phyloP scores from a whole-genome alignment of 2,113 vertebrate genomes.

The Riparia riparia region DNA sequence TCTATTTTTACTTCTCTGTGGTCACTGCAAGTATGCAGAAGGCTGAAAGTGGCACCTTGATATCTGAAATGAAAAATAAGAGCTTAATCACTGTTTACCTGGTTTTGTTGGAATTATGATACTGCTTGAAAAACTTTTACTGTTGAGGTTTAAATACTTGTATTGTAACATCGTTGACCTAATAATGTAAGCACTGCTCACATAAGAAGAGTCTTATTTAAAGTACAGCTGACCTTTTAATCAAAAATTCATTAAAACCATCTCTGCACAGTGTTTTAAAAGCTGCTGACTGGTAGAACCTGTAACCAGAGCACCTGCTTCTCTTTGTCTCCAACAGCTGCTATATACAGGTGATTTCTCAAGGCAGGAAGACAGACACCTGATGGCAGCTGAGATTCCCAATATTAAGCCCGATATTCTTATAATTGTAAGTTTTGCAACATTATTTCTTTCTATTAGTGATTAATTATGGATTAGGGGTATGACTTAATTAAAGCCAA shows the following conservation, averaged over 20 bases:
- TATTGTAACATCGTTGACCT: not conserved
- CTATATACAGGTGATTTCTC: slow-evolving; percentile 98
- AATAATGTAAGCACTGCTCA: not conserved
- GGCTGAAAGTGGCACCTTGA: not conserved
- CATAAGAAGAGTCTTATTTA: not conserved
- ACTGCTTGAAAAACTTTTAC: not conserved
- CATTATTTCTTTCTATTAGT: not conserved
- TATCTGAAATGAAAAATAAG: not conserved
- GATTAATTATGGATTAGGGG: not conserved
- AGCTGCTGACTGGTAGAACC: not conserved
- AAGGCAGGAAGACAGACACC: slow-evolving; percentile 94
- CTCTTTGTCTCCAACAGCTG: slow-evolving; percentile 76
- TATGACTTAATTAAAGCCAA: not conserved
- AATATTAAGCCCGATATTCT: slow-evolving; percentile 98
- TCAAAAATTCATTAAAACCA: not conserved
- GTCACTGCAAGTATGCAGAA: not conserved
- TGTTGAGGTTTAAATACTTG: not conserved
- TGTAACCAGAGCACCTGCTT: not conserved
- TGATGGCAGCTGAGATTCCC: slow-evolving; percentile 98
- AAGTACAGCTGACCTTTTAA: not conserved
- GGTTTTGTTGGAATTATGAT: not conserved
- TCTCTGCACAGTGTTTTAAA: not conserved
- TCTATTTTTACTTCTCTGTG: not conserved
- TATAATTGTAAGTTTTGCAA: slow-evolving; percentile 87
- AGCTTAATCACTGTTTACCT: not conserved